phyloP scores from a whole-genome alignment of 2,888 invertebrate genomes.

The Sipha maydis region DNA sequence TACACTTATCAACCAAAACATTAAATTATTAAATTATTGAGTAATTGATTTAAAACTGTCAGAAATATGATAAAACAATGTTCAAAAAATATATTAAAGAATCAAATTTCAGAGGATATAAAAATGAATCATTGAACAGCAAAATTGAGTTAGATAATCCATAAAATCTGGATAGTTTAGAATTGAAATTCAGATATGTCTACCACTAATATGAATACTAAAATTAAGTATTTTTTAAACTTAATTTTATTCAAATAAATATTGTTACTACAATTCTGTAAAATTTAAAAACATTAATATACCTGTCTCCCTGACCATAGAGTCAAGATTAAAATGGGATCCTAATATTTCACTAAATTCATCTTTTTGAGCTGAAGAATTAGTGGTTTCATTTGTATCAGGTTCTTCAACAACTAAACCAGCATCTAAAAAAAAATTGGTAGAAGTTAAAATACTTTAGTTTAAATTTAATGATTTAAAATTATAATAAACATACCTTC shows the following conservation, averaged over 20 bases:
- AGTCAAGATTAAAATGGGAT: conserved; percentile 79
- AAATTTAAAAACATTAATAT: conserved; percentile 34
- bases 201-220: too few relatives aligned
- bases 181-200: too few relatives aligned
- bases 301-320: conserved; percentile 76
- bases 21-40: too few relatives aligned
- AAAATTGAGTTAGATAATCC: too few relatives aligned
- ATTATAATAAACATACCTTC: conserved; percentile 60
- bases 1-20: too few relatives aligned
- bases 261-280: too few relatives aligned
- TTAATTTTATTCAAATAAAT: neutral
- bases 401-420: conserved; percentile 53
- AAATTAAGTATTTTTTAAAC: neutral
- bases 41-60: too few relatives aligned
- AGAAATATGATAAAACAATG: too few relatives aligned
- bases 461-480: neutral
- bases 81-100: too few relatives aligned
- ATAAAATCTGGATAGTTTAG: too few relatives aligned
- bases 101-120: too few relatives aligned
- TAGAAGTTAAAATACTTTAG: conserved; percentile 13
- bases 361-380: conserved; percentile 71
- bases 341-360: conserved; percentile 76
- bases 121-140: too few relatives aligned
- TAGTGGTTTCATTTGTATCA: conserved; percentile 20
- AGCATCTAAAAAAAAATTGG: conserved; percentile 29